Base-by-base conservation (phyloP, 1,140 invertebrate genomes). In the Saccostrea cuccullata region DNA sequence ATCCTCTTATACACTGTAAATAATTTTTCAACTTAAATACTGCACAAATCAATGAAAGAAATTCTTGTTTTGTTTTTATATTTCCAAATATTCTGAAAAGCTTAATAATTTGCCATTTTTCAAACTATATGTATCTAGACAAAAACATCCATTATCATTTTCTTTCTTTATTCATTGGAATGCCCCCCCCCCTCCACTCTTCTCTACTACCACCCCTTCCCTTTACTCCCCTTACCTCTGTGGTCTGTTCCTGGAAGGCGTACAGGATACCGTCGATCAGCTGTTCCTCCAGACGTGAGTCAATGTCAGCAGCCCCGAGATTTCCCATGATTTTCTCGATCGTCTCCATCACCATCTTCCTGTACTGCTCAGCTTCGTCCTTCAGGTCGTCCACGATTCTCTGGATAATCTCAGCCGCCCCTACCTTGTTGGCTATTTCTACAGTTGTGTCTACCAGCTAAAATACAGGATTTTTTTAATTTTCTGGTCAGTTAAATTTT, bases 261-360 rank as follows among this genome's bases (percentile, higher is more conserved):
- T 99, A 99, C 23, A 99, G 95, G 92, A 99, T 99, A 91, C 99
- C 99, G 93, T 99, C 99, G 95, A 99, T 99, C 15, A 99, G 96
- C 93, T 99, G 99, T 95, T 99, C 99, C 95, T 99, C 99, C 0
- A 99, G 95, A 70, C 99, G 96, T 0, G 98, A 98, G 95, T 99
- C 99, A 83, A 99, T 99, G 94, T 99, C 99, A 0, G 98, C 98
- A 0, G 99, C 98, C 58, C 99, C 99, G 26, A 99, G 96, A 95
- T 99, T 99, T 9, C 97, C 98, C 96, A 99, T 98, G 87, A 99
- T 96, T 95, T 99, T 99, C 94, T 99, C 99, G 90, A 99, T 99
- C 0, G 98, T 99, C 95, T 99, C 99, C 98, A 99, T 99, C 0
- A 99, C 99, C 99, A 99, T 99, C 96, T 99, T 99, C 89, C 99